These are phyloP conservation scores for Poecilia velifera DNA, from an alignment of 2,797 vertebrate species.

Conservation along the genomic window DNA sequence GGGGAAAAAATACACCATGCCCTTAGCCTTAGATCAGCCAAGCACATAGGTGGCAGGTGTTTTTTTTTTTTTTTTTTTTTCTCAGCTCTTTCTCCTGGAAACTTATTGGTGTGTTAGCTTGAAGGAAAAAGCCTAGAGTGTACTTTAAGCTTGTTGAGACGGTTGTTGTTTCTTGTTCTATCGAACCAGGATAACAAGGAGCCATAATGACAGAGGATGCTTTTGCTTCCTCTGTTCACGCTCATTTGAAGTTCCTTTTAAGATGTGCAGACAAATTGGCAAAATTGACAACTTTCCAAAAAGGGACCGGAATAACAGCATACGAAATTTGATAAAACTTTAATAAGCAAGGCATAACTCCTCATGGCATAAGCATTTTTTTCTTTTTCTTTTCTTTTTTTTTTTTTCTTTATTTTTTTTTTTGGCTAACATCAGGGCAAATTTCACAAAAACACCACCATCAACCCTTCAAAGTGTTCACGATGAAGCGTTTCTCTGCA, in stretches of 20 bases:
- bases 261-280: conserved; percentile 1
- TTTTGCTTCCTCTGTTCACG: conserved; percentile 13
- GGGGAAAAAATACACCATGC: conserved; percentile 47
- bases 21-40: conserved; percentile 58
- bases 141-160: conserved; percentile 34
- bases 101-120: conserved; percentile 44
- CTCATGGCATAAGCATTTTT: background rate
- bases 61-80: conserved; percentile 34
- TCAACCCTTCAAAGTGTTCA: conserved; percentile 34
- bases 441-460: conserved; percentile 30
- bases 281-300: conserved; percentile 21
- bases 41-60: conserved; percentile 43
- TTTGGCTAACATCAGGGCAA: conserved; percentile 5
- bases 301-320: conserved; percentile 10
- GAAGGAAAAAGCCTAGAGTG: conserved; percentile 43
- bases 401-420: conserved; percentile 1
- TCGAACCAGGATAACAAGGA: conserved; percentile 60
- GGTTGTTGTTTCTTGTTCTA: conserved; percentile 49
- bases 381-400: background rate
- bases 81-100: conserved; percentile 35
- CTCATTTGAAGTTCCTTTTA: conserved; percentile 13
- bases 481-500: conserved; percentile 29
- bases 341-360: background rate
- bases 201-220: conserved; percentile 31
- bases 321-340: conserved; percentile 12